Evolutionary conservation across 2,888 invertebrate genomes (phyloP).

Genomic region (Pristionchus entomophagus): DNA sequence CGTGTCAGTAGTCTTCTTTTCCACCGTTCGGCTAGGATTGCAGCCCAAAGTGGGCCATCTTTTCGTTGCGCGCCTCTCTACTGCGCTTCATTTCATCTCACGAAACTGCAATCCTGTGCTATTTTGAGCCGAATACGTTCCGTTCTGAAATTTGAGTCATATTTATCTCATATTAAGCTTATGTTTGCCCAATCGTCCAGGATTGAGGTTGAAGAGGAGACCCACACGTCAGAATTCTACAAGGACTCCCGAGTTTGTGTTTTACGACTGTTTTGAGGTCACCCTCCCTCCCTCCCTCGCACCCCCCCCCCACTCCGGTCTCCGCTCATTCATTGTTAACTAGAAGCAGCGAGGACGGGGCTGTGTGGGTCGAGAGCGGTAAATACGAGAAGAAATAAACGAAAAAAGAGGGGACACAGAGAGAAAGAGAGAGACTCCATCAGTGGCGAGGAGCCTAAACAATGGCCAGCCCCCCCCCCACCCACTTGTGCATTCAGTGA

Average conservation of each 20-base stretch:
- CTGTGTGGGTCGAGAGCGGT: conserved; percentile 16
- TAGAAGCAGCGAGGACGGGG: neutral
- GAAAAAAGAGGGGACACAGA: neutral
- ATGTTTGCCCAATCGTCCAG: neutral
- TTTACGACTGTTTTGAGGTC: no score
- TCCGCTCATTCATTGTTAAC: conserved; percentile 37
- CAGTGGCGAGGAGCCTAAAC: neutral
- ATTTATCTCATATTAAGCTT: neutral
- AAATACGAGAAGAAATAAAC: conserved; percentile 12
- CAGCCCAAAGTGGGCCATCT: conserved; percentile 17
- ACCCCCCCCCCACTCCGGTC: no score
- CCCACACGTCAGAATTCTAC: neutral
- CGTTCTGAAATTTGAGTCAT: no score
- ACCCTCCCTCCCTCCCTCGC: no score
- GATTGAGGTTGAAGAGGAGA: neutral
- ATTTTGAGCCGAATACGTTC: neutral
- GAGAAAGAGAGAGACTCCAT: neutral
- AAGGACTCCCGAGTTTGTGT: neutral
- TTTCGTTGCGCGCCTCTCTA: no score
- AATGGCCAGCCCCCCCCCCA: neutral
- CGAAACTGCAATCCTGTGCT: neutral
- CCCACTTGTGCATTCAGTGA: neutral
- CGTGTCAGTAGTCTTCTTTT: neutral
- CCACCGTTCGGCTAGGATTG: neutral
- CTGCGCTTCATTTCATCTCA: no score